Base-by-base conservation (phyloP, 2,797 vertebrate species). In the Gymnoscopelus microlampas region DNA sequence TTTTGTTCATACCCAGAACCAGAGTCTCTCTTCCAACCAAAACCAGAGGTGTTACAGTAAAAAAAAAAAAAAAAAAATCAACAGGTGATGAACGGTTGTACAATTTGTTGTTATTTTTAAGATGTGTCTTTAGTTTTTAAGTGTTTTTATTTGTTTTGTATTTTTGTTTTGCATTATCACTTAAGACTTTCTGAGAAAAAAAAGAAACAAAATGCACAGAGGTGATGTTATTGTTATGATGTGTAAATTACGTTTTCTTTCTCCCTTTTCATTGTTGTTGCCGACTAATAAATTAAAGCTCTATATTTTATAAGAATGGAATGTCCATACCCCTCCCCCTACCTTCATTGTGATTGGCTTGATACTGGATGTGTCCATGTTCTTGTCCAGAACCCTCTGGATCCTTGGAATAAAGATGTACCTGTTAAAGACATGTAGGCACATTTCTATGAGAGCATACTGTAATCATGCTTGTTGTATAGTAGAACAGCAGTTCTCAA, bases 231-330 rank as follows among this genome's bases (percentile, higher is more conserved):
- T 89, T 93, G 91, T 92, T 90, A 89, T 91, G 86, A 88, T 65
- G 85, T 93, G 92, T 93, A 91, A 92, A 93, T 90, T 66, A 87
- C 86, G 39, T 77, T 89, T 82, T 65, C 80, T 79, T 85, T 81
- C 86, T 85, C 85, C 82, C 84, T 91, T 90, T 90, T 80, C 90
- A 84, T 92, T 91, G 91, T 89, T 88, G 92, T 95, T 92, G 91
- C 92, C 85, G 88, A 93, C 92, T 93, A 93, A 94, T 94, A 93
- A 94, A 95, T 95, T 92, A 95, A 95, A 95, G 93, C 89, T 94
- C 90, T 94, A 94, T 94, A 94, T 95, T 95, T 95, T 93, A 90
- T 94, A 93, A 92, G 88, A 93, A 93, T 87, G 82, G 86, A 90
- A 88, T 83, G 85, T 73, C 87, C 85, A 81, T 82, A 80, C 79